phyloP scores from a whole-genome alignment of 1,140 invertebrate species.

The Zaprionus inermis region DNA sequence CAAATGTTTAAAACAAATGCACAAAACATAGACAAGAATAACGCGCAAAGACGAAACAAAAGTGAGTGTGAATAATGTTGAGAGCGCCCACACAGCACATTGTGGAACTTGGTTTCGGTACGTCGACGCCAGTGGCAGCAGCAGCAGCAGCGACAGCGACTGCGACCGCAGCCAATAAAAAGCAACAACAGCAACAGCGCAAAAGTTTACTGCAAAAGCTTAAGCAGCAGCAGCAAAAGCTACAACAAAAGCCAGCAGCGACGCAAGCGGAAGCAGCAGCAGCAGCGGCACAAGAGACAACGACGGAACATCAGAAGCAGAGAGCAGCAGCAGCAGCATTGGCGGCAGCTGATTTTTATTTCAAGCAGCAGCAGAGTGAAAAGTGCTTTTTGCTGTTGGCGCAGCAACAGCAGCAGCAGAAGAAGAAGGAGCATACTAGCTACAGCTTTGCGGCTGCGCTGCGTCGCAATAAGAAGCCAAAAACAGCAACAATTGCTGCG shows the following conservation, averaged over 20 bases:
- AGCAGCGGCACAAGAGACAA: conserved; percentile 40
- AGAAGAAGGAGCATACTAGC: conserved; percentile 66
- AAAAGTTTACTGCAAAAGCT: conserved; percentile 69
- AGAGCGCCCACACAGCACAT: conserved; percentile 80
- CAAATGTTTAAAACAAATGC: conserved; percentile 29
- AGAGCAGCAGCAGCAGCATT: conserved; percentile 46
- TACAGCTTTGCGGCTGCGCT: conserved; percentile 67
- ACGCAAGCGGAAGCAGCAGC: conserved; percentile 18
- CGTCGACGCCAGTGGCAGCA: conserved; percentile 44
- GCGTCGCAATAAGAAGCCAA: conserved; percentile 69
- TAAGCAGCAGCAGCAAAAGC: conserved; percentile 61
- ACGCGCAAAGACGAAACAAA: conserved; percentile 51
- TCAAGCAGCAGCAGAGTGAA: conserved; percentile 57
- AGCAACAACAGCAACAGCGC: conserved; percentile 46
- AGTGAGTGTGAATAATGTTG: conserved; percentile 81
- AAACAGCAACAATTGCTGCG: conserved; percentile 42
- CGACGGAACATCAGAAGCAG: too few species aligned
- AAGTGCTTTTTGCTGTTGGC: conserved; percentile 59
- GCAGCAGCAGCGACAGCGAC: conserved; percentile 40
- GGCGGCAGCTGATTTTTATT: conserved; percentile 64
- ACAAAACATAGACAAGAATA: conserved; percentile 35
- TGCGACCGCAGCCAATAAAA: conserved; percentile 15
- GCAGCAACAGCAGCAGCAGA: conserved; percentile 48
- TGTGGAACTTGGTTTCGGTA: conserved; percentile 75
- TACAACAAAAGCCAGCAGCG: conserved; percentile 30